These are phyloP conservation scores for Platerodrilus igneus DNA, from an alignment of 2,888 invertebrate species.

Conservation along the genomic window DNA sequence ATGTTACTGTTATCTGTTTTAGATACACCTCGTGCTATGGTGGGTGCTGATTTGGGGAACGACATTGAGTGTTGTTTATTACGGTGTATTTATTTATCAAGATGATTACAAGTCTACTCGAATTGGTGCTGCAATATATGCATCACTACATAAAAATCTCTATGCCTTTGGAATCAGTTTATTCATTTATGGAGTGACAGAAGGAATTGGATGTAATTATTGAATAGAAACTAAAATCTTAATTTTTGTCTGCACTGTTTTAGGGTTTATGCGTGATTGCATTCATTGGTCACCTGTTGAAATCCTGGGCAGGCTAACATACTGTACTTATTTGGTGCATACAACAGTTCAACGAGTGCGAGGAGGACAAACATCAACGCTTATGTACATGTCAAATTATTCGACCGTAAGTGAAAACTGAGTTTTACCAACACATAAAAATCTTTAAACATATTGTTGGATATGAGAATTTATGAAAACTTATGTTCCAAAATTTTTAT, in stretches of 20 bases:
- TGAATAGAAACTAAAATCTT: constrained; percentile 35
- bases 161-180: constrained; percentile 41
- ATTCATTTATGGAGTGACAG: constrained; percentile 36
- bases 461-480: no score
- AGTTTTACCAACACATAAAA: no score
- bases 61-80: constrained; percentile 2
- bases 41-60: constrained; percentile 7
- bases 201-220: constrained; percentile 42
- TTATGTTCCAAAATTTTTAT: no score
- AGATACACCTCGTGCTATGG: constrained; percentile 7
- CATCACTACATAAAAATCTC: constrained; percentile 43
- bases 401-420: constrained; percentile 32
- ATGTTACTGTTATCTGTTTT: no score
- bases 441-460: no score
- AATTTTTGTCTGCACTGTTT: no score
- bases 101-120: constrained; percentile 39
- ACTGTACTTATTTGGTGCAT: constrained; percentile 36
- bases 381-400: constrained; percentile 28
- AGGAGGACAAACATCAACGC: constrained; percentile 27
- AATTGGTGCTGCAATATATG: constrained; percentile 44
- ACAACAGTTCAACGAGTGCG: constrained; percentile 28
- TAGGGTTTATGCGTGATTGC: constrained; percentile 9
- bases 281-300: constrained; percentile 25
- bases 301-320: constrained; percentile 36
- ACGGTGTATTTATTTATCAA: constrained; percentile 12